Evolutionary conservation across 2,797 vertebrate genomes (phyloP).

Genomic region (Nyctalus aviator): DNA sequence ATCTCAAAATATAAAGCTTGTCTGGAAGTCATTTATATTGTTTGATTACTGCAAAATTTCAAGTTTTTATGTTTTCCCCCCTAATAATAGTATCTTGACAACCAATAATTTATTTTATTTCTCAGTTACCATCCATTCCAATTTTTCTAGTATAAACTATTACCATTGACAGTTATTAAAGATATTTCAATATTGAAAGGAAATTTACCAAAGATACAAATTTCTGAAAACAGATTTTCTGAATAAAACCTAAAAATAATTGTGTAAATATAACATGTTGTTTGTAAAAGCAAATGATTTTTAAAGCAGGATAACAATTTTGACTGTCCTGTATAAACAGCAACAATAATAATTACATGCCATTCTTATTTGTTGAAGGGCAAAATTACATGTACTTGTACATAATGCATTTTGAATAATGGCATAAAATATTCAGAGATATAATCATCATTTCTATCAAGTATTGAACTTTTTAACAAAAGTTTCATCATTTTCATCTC

Average conservation of each 20-base stretch:
- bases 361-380: neutral
- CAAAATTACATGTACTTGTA: neutral
- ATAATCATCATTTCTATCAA: neutral
- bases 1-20: neutral
- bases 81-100: neutral
- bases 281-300: neutral
- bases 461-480: neutral
- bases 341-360: neutral
- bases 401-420: neutral
- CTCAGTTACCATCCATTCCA: neutral
- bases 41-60: neutral
- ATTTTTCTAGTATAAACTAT: neutral
- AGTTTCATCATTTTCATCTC: neutral
- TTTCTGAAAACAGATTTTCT: neutral
- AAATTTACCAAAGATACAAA: neutral
- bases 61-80: neutral
- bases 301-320: neutral
- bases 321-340: neutral
- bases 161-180: conserved; percentile 1
- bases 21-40: neutral
- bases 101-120: conserved; percentile 13
- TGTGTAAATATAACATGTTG: neutral
- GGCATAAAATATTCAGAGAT: neutral
- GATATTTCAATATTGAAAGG: neutral
- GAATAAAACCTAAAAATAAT: neutral